Evolutionary conservation across 2,113 vertebrate species (phyloP).

Genomic region (Gavialis gangeticus): DNA sequence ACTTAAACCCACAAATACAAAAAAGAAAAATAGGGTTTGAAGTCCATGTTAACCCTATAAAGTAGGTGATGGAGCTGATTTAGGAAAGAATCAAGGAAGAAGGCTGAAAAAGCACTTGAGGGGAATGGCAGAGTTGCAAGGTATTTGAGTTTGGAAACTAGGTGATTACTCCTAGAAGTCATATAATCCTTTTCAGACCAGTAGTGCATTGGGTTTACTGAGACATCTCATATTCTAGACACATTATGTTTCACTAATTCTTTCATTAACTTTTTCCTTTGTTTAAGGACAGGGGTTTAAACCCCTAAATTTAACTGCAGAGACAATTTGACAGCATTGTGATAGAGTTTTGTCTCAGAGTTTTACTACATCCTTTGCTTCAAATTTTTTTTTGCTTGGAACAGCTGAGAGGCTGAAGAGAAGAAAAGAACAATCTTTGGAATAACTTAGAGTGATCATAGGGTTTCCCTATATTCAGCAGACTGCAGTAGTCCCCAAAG

Average conservation of each 20-base stretch:
- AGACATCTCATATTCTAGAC: neutral
- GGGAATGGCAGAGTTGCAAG: neutral
- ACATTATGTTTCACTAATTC: neutral
- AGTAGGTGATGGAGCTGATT: neutral
- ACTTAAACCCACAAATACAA: neutral
- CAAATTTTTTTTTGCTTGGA: neutral
- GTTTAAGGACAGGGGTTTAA: neutral
- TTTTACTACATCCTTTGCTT: neutral
- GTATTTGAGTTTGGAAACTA: neutral
- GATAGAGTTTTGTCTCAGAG: neutral
- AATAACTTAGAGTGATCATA: neutral
- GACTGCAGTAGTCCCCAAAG: neutral
- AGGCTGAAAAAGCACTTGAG: neutral
- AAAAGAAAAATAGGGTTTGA: neutral
- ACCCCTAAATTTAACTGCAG: neutral
- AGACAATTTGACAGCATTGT: neutral
- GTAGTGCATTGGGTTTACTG: neutral
- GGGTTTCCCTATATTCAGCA: neutral
- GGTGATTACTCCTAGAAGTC: neutral
- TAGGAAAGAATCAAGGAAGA: neutral
- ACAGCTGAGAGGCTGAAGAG: neutral
- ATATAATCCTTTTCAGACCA: neutral
- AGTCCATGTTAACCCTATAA: neutral
- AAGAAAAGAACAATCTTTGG: neutral
- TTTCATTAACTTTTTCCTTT: neutral